Evolutionary conservation across 2,113 vertebrate genomes (phyloP).

Genomic region (Indicator indicator): DNA sequence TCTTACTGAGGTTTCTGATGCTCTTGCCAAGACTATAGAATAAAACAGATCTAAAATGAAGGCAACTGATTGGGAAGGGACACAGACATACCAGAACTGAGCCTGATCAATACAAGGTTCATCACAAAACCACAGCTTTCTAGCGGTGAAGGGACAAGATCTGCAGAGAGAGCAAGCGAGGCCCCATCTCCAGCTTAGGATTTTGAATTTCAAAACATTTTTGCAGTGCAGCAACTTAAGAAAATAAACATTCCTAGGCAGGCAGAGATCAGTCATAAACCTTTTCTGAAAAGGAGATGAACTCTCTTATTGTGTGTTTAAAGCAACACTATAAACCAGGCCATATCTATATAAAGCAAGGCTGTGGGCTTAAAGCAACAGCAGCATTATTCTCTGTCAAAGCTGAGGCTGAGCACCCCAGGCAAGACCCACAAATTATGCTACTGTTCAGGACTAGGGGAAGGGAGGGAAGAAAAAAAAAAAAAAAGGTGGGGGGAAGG

Average conservation of each 20-base stretch:
- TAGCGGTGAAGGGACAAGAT: not conserved
- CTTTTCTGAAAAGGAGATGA: constrained; percentile 50
- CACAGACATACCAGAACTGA: not conserved
- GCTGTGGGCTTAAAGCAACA: constrained; percentile 23
- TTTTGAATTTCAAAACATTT: constrained; percentile 39
- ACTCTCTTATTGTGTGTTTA: constrained; percentile 51
- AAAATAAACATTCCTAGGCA: constrained; percentile 32
- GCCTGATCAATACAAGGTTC: not conserved
- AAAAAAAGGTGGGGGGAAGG: not conserved
- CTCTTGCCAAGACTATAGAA: not conserved
- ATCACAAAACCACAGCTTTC: not conserved
- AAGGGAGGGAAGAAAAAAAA: not conserved
- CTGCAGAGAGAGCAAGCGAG: accelerated
- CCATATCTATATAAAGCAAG: constrained; percentile 35
- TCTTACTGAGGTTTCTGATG: not conserved
- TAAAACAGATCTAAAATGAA: not conserved
- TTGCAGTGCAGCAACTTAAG: constrained; percentile 1
- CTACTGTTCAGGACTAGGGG: not conserved
- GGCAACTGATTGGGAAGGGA: not conserved
- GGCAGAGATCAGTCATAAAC: constrained; percentile 43
- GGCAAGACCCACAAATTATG: not conserved
- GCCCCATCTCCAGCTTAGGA: not conserved
- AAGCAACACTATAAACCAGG: constrained; percentile 48
- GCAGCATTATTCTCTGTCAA: not conserved
- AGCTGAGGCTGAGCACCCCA: not conserved